These are phyloP conservation scores for Mirza zaza DNA, from an alignment of 2,113 vertebrate genomes.

Conservation along the genomic window DNA sequence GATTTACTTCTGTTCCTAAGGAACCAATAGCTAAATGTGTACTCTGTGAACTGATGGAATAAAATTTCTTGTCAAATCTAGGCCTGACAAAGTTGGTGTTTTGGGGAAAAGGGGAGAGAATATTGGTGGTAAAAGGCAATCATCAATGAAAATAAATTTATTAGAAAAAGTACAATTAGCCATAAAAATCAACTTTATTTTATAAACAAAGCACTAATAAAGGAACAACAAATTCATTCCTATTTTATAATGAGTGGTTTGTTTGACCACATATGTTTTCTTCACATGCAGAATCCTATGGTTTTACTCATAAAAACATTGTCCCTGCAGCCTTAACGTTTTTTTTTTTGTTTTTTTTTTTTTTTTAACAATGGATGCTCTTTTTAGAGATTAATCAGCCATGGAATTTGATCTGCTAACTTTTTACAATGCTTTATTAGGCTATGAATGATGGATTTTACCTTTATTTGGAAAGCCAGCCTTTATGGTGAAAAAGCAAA, in stretches of 20 bases:
- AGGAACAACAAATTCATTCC: not conserved
- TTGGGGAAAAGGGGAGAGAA: not conserved
- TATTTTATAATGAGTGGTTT: not conserved
- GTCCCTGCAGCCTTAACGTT: constrained; percentile 40
- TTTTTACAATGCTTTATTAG: constrained; percentile 69
- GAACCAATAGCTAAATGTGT: not conserved
- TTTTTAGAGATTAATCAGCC: constrained; percentile 59
- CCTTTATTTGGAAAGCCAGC: constrained; percentile 64
- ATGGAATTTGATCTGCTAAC: constrained; percentile 58
- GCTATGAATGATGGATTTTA: constrained; percentile 65
- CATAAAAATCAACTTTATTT: constrained; percentile 3
- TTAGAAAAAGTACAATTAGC: not conserved
- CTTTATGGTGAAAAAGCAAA: constrained; percentile 64
- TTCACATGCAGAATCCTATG: not conserved
- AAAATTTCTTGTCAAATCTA: constrained; percentile 41
- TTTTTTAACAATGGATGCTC: constrained; percentile 18
- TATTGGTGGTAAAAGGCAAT: not conserved
- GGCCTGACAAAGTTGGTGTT: not conserved
- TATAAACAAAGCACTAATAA: not conserved
- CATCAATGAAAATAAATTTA: not conserved
- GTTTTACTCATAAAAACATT: constrained; percentile 49
- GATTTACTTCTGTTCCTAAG: constrained; percentile 68
- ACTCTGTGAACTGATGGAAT: not conserved
- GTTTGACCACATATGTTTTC: not conserved
- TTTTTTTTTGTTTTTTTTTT: constrained; percentile 41